Evolutionary conservation across 2,888 invertebrate genomes (phyloP), one percentile per base, ranked within the genome.

Genomic region (Adelognathus sp.): DNA sequence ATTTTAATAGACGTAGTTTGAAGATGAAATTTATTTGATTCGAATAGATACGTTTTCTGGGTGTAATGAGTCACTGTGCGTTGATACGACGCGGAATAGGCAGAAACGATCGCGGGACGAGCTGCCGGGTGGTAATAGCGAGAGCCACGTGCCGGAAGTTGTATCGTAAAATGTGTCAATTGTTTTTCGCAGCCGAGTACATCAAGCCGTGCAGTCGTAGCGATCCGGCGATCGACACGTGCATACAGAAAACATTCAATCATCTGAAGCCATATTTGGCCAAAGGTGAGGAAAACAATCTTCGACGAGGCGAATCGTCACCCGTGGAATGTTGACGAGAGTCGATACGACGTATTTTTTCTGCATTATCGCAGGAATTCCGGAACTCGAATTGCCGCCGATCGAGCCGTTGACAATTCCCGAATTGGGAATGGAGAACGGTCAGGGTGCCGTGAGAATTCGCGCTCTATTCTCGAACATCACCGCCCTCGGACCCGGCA

Each of bases 401-500:
- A 95, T 96, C 83, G 96, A 96, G 85, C 96, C 96, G 0, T 91
- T 96, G 82, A 91, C 92, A 73, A 95, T 96, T 72, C 95, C 95
- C 54, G 93, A 94, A 75, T 92, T 97, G 81, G 93, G 95, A 54
- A 96, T 96, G 94, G 95, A 96, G 89, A 96, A 97, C 88, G 95
- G 95, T 0, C 95, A 95, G 7, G 96, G 96, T 0, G 94, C 96
- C 0, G 95, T 96, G 14, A 92, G 95, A 76, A 94, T 96, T 14
- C 94, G 95, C 7, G 96, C 96, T 0, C 92, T 94, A 0, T 96
- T 96, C 91, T 94, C 92, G 72, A 96, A 96, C 87, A 95, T 96
- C 84, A 95, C 96, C 0, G 95, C 95, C 0, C 91, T 93, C n/a
- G 96, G 96, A 39, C 95, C 96, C 14, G 95, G 95, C 85, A 96